These are phyloP conservation scores for Cantharis flavilabris DNA, from an alignment of 2,888 invertebrate genomes.

Conservation along the genomic window DNA sequence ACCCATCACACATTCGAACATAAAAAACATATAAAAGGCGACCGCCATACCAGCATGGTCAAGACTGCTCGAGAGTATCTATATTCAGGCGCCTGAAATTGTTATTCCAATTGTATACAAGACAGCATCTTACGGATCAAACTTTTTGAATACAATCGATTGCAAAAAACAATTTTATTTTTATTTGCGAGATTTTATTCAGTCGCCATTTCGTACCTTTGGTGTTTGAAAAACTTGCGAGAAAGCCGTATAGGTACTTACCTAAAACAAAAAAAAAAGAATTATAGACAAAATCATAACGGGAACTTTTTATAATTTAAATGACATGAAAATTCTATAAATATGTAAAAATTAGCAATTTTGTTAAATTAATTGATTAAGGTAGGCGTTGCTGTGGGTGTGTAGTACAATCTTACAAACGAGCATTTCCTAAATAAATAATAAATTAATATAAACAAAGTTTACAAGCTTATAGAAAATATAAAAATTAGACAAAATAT, in stretches of 20 bases:
- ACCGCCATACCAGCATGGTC: slow-evolving; percentile 17
- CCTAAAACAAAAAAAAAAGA: slow-evolving; percentile 4
- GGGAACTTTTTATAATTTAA: not conserved
- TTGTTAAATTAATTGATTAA: not conserved
- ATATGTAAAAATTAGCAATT: slow-evolving; percentile 1
- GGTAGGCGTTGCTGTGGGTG: not conserved
- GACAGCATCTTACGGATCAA: slow-evolving; percentile 19
- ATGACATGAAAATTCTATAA: not conserved
- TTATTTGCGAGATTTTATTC: not conserved
- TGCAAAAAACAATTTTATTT: not conserved
- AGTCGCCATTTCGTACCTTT: not conserved
- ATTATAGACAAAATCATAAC: not conserved
- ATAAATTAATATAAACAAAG: not conserved
- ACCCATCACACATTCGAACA: slow-evolving; percentile 26
- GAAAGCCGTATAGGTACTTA: slow-evolving; percentile 2
- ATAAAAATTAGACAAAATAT: not conserved
- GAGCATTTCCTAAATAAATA: not conserved
- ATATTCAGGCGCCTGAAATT: slow-evolving; percentile 33
- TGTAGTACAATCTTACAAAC: not conserved
- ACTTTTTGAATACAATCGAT: slow-evolving; percentile 1
- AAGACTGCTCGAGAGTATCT: slow-evolving; percentile 18
- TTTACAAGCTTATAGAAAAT: not conserved
- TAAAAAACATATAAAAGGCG: slow-evolving; percentile 22
- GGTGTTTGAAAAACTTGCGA: not conserved
- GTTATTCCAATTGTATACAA: slow-evolving; percentile 35